Evolutionary conservation across 1,140 invertebrate genomes (phyloP).

Genomic region (Drosophila busckii): DNA sequence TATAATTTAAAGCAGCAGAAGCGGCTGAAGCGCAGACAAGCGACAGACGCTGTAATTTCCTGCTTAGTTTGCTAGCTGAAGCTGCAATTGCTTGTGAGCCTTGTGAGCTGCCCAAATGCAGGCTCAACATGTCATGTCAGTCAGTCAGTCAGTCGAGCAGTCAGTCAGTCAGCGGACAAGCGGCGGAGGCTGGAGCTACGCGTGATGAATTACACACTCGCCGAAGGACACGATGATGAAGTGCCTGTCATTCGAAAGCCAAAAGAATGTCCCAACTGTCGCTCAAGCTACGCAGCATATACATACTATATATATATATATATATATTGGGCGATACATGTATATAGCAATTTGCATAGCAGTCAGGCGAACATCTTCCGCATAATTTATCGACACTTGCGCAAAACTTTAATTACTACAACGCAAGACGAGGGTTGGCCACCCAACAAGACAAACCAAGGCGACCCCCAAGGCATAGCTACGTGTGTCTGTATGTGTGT

Average conservation of each 20-base stretch:
- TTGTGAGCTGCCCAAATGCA: conserved; percentile 45
- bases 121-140: conserved; percentile 72
- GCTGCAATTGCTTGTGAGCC: no score
- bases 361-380: conserved; percentile 39
- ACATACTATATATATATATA: no score
- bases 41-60: conserved; percentile 47
- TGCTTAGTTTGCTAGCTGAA: no score
- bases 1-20: conserved; percentile 57
- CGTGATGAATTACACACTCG: conserved; percentile 76
- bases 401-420: conserved; percentile 75
- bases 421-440: conserved; percentile 34
- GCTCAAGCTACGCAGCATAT: conserved; percentile 27
- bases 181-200: conserved; percentile 59
- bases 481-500: conserved; percentile 20
- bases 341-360: conserved; percentile 64
- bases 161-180: neutral
- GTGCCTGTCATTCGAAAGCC: conserved; percentile 72
- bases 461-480: neutral
- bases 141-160: neutral
- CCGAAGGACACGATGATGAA: conserved; percentile 76
- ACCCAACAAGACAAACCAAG: conserved; percentile 29
- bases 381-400: conserved; percentile 76
- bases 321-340: conserved; percentile 27
- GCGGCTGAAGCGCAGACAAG: conserved; percentile 18
- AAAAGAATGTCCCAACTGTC: conserved; percentile 70